Evolutionary conservation across 64 coral and sea anemone genomes (phyloP).

Genomic region (Astreopora myriophthalma): DNA sequence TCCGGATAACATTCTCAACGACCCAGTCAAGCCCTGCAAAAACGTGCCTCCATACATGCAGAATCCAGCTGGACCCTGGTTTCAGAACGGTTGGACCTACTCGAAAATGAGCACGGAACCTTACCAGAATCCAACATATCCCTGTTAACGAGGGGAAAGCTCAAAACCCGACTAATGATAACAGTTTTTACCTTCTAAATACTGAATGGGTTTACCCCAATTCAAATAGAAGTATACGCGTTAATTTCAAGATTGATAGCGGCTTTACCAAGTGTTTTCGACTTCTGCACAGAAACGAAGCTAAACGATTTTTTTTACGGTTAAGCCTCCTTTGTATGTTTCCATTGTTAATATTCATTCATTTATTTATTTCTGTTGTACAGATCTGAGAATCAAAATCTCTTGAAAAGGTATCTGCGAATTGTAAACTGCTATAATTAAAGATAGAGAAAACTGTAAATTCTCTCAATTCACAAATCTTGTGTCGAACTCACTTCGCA

Average conservation of each 20-base stretch:
- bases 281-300: neutral
- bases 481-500: no score
- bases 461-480: no score
- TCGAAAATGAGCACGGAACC: neutral
- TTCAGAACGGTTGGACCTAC: neutral
- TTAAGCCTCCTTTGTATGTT: neutral
- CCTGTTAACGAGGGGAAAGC: slow-evolving; percentile 1
- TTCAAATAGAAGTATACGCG: neutral
- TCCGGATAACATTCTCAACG: neutral
- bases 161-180: no score
- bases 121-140: slow-evolving; percentile 24
- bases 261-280: no score
- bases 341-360: no score
- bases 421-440: no score
- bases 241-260: neutral
- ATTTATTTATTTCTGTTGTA: no score
- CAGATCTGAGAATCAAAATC: no score
- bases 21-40: neutral
- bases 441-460: no score
- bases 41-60: neutral
- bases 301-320: neutral
- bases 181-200: no score
- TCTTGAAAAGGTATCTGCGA: no score
- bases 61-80: neutral
- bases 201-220: no score